Evolutionary conservation across 2,113 vertebrate species (phyloP).

Genomic region (Anguilla rostrata): DNA sequence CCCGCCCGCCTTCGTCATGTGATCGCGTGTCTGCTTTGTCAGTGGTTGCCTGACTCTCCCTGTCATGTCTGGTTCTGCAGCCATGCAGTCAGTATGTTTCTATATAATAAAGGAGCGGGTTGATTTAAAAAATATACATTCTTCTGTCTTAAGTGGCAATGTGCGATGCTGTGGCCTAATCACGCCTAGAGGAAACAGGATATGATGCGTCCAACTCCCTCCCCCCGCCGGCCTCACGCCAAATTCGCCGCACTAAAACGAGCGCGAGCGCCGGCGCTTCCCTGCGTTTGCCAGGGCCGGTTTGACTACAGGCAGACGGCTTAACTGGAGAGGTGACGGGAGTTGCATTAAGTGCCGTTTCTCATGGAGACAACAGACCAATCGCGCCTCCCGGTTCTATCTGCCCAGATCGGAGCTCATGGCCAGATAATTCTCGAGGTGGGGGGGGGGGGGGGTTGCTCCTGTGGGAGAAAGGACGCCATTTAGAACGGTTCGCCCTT

Average conservation of each 20-base stretch:
- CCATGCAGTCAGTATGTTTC: background rate
- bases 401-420: background rate
- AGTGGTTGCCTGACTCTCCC: conserved; percentile 10
- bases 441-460: background rate
- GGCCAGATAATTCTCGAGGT: background rate
- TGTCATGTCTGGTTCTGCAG: conserved; percentile 16
- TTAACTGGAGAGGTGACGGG: background rate
- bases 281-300: too few relatives aligned
- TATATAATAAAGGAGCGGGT: background rate
- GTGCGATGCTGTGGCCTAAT: background rate
- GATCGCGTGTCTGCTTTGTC: conserved; percentile 13
- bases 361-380: background rate
- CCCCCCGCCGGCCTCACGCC: background rate
- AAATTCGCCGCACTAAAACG: background rate
- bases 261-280: background rate
- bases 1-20: conserved; percentile 12
- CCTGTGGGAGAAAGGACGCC: background rate
- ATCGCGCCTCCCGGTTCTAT: background rate
- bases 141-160: background rate
- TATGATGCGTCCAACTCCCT: too few relatives aligned
- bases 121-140: too few relatives aligned
- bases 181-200: background rate
- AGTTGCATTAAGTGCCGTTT: background rate
- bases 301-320: background rate
- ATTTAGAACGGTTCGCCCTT: background rate